Conservation (phyloP, 2,113 vertebrate genomes). For the Campylomormyrus tamandua region DNA sequence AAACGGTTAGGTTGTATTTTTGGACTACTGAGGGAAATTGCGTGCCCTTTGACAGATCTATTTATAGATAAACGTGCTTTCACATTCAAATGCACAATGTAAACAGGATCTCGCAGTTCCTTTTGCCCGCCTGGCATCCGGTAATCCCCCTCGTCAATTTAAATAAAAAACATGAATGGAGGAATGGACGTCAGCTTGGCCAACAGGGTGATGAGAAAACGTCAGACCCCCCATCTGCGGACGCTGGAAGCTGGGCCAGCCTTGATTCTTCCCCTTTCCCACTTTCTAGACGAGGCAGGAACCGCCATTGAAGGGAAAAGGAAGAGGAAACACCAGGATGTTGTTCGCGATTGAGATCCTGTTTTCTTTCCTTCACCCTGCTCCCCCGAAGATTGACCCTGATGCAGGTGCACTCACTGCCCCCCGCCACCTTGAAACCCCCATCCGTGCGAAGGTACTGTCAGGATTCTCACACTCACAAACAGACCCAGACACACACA, state of each 20-base stretch:
- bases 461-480: background rate
- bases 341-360: constrained; percentile 59
- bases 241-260: constrained; percentile 32
- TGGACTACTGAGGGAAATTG: background rate
- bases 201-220: constrained; percentile 26
- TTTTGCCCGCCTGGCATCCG: background rate
- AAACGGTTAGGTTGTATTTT: background rate
- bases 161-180: constrained; percentile 31
- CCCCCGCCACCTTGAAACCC: constrained; percentile 11
- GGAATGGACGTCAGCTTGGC: constrained; percentile 3
- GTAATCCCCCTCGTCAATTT: constrained; percentile 3
- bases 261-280: constrained; percentile 37
- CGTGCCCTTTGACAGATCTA: constrained; percentile 7
- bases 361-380: constrained; percentile 53
- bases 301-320: constrained; percentile 20
- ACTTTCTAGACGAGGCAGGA: constrained; percentile 42
- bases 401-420: constrained; percentile 48
- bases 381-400: constrained; percentile 34
- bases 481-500: background rate
- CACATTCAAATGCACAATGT: background rate
- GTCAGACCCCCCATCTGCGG: background rate
- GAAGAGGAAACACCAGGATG: constrained; percentile 47
- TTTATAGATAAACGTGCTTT: constrained; percentile 4
- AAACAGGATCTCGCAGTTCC: constrained; percentile 27
- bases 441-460: constrained; percentile 16